Evolutionary conservation across 2,888 invertebrate genomes (phyloP).

Genomic region (Bedellia somnulentella): DNA sequence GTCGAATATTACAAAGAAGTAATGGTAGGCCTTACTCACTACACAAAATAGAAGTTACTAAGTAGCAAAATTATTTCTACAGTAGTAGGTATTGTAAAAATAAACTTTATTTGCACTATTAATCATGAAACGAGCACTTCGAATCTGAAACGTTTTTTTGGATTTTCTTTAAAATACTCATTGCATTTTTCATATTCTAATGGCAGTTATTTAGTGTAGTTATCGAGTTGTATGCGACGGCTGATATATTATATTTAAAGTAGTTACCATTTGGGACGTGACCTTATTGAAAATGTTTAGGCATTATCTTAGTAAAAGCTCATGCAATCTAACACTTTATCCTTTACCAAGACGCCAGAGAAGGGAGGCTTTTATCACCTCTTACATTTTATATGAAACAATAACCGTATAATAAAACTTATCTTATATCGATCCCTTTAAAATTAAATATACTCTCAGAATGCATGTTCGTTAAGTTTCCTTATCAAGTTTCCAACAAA

Average conservation of each 20-base stretch:
- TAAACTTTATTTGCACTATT: constrained; percentile 23
- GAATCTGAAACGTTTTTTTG: constrained; percentile 29
- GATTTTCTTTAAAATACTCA: constrained; percentile 33
- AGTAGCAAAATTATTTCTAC: constrained; percentile 20
- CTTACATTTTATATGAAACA: constrained; percentile 48
- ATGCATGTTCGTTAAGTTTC: constrained; percentile 13
- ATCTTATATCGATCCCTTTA: constrained; percentile 18
- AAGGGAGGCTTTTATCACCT: no score
- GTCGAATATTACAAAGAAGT: no score
- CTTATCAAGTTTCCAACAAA: no score
- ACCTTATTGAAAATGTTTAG: no score
- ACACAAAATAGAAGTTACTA: constrained; percentile 25
- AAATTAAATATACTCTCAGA: constrained; percentile 21
- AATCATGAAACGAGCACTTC: constrained; percentile 29
- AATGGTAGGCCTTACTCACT: constrained; percentile 18
- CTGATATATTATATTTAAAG: constrained; percentile 5
- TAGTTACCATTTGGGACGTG: no score
- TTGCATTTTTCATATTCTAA: constrained; percentile 39
- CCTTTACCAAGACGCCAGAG: no score
- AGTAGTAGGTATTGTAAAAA: constrained; percentile 23
- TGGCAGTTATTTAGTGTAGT: constrained; percentile 52
- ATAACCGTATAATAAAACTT: constrained; percentile 60
- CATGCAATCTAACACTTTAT: no score
- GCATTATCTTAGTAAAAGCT: no score
- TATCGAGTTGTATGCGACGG: constrained; percentile 15